Base-by-base conservation (phyloP, 2,113 vertebrate genomes). In the Sylvilagus bachmani region DNA sequence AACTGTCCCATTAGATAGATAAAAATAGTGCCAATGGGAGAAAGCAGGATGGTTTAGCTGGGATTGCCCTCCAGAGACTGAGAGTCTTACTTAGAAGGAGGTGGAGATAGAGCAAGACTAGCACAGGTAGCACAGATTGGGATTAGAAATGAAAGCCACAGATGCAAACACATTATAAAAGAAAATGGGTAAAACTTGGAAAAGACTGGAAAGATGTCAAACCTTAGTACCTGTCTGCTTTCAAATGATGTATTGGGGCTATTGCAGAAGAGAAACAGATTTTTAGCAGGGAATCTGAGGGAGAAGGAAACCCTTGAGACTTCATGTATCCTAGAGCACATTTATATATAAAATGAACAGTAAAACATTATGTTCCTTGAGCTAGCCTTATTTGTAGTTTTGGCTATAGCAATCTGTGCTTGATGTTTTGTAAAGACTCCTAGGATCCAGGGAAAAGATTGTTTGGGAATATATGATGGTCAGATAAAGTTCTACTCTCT, bases 141-240 rank as follows among this genome's bases (percentile, higher is more conserved):
- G 17, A 69, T 78, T 89, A 67, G 81, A 93, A 82, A 82, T n/a
- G n/a, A 74, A 94, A 87, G 7, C n/a, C 64, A 49, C 19, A 44
- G 53, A 71, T 83, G 14, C 22, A 64, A 77, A 38, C 6, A 77
- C 87, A 53, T n/a, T 82, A 66, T 51, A 78, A 94, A 94, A 16
- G 78, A 83, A 95, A 27, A n/a, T 27, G 38, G 38, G 21, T 66
- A 77, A 77, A 81, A 74, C 66, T 74, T 86, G n/a, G 21, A 10
- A 44, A 66, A 69, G 27, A 44, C 29, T 51, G 17, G n/a, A 74
- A 90, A 74, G 19, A 33, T 70, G 21, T 90, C 67, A 85, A 33
- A 77, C 3, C n/a, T 90, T 4, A 70, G 74, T 9, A 51, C 25
- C 11, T 71, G 2, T 66, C 9, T 88, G 38, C 33, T 90, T 94